phyloP scores from a whole-genome alignment of 2,888 invertebrate species.

The Cerastis rubricosa region DNA sequence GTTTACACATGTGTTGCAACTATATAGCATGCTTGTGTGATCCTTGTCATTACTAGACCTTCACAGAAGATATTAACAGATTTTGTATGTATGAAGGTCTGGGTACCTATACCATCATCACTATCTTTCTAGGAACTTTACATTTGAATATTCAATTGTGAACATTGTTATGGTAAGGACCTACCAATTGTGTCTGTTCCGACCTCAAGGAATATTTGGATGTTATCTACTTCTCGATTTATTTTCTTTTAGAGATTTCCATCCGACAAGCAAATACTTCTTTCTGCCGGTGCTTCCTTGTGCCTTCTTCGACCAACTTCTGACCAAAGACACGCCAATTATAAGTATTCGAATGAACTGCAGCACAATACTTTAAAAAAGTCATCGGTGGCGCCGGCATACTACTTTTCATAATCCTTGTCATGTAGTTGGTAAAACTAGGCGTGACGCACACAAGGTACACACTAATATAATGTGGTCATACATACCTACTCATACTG shows the following conservation, averaged over 20 bases:
- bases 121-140: constrained; percentile 12
- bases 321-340: not conserved
- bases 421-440: too few species aligned
- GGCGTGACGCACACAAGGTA: constrained; percentile 64
- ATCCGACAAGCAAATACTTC: not conserved
- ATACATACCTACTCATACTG: constrained; percentile 63
- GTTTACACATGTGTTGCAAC: constrained; percentile 38
- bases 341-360: constrained; percentile 1
- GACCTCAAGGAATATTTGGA: not conserved
- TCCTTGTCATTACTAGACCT: constrained; percentile 52
- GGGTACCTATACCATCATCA: not conserved
- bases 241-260: not conserved
- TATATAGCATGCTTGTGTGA: constrained; percentile 40
- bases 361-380: constrained; percentile 12
- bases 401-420: constrained; percentile 71
- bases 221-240: not conserved
- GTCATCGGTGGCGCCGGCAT: not conserved
- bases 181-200: not conserved
- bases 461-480: constrained; percentile 66
- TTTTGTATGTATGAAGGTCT: constrained; percentile 42
- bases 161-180: not conserved
- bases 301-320: not conserved
- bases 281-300: not conserved
- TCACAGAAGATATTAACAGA: constrained; percentile 42
- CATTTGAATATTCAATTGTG: constrained; percentile 7